These are phyloP conservation scores for Wasmannia auropunctata DNA, from an alignment of 1,140 invertebrate species.

Conservation along the genomic window DNA sequence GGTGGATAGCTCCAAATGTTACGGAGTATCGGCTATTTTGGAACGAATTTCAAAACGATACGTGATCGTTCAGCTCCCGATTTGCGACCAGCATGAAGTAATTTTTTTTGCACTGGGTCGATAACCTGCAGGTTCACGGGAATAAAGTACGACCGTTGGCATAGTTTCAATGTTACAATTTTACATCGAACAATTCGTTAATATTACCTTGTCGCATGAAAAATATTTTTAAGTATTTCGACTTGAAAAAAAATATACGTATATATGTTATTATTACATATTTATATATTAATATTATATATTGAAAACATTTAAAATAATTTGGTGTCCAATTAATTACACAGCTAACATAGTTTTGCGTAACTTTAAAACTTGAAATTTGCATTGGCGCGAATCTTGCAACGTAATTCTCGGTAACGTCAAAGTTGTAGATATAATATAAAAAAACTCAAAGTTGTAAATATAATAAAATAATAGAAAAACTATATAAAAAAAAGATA, in stretches of 20 bases:
- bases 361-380: background rate
- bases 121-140: background rate
- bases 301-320: background rate
- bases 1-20: conserved; percentile 15
- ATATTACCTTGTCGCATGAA: background rate
- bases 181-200: background rate
- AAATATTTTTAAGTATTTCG: background rate
- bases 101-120: background rate
- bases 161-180: background rate
- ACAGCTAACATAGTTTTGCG: background rate
- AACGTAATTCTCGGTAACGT: background rate
- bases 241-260: background rate
- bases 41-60: conserved; percentile 65
- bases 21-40: conserved; percentile 60
- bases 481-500: no score
- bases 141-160: background rate
- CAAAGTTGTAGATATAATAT: background rate
- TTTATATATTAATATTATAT: no score
- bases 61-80: conserved; percentile 30
- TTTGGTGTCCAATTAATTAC: background rate
- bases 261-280: no score
- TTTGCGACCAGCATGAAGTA: conserved; percentile 37
- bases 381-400: background rate
- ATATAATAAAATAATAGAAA: no score
- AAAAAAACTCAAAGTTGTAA: background rate